Evolutionary conservation across 2,888 invertebrate genomes (phyloP), one percentile per base, ranked within the genome.

Genomic region (Mythimna impura): DNA sequence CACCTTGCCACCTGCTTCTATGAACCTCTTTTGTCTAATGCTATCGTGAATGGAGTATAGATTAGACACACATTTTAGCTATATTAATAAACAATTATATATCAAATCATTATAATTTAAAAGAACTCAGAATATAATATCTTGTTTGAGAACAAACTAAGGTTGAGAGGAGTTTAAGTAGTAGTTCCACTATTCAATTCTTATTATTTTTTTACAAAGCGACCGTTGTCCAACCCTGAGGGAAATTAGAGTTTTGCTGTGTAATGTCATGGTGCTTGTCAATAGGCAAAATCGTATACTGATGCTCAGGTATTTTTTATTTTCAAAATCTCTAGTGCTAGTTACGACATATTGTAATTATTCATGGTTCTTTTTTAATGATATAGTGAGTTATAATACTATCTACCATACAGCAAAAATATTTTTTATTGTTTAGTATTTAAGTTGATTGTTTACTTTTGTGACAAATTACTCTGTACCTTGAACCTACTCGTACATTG

Each of bases 191-290:
- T 60, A 60, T 75, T 76, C 76, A 66, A 60, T 70, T 78, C 62
- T 67, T 67, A 78, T 78, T 73, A 79, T 67, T 73, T 67, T 52
- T 60, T 36, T 60, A 50, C 55, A 50, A 25, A 55, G 43, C 80
- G 82, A 87, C 80, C 76, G 78, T 64, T 58, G 61, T 71, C 66
- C 76, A 64, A 80, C 81, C 86, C 67, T 62, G 20, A 22, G 77
- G 77, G 79, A 78, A 78, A 78, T 78, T 64, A 66, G 78, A 25
- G 58, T 73, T 78, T 73, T 78, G 60, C 71, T 76, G 74, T 83
- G 80, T 83, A 79, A 79, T 80, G 77, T 80, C 63, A 64, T 61
- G 47, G 64, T 25, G 40, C 71, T 73, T 73, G 54, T 80, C 65
- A 47, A 58, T 64, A 73, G 57, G 61, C 60, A 25, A 57, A 77